Percentiles rank a stretch among this genome's conserved stretches.
Evolutionary conservation across 2,113 vertebrate genomes (phyloP).

Genomic region (Sinocyclocheilus anophthalmus): DNA sequence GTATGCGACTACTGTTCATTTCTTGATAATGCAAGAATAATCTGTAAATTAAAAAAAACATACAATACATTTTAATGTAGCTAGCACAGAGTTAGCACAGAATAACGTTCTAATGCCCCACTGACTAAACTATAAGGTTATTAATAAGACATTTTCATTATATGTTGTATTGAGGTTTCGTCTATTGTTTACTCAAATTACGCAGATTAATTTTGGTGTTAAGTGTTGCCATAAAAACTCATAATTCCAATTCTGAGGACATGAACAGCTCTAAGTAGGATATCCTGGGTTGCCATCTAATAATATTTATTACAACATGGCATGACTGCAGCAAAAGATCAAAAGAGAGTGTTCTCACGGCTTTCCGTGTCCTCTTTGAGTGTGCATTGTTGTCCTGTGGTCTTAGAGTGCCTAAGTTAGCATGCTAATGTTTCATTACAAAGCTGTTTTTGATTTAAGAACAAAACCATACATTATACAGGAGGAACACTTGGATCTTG

Average conservation of each 20-base stretch:
- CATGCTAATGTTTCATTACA: not conserved
- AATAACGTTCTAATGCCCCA: not conserved
- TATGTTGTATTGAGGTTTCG: not conserved
- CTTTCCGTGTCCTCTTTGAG: not conserved
- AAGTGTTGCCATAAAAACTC: not conserved
- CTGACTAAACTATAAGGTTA: not conserved
- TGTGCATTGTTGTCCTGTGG: not conserved
- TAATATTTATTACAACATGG: not conserved
- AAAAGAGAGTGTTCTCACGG: not conserved
- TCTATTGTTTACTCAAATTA: not conserved
- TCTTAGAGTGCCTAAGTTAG: not conserved
- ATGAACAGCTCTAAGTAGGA: not conserved
- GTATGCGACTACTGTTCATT: not conserved
- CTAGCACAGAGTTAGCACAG: not conserved
- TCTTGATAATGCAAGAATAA: not conserved
- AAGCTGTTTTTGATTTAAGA: not conserved
- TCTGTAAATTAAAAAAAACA: not conserved
- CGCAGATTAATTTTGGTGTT: not conserved
- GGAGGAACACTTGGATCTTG: not conserved
- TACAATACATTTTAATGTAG: not conserved
- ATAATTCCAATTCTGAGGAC: not conserved
- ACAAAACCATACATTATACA: not conserved
- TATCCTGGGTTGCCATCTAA: not conserved
- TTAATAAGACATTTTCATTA: not conserved
- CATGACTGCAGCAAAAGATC: not conserved